phyloP scores from a whole-genome alignment of 2,113 vertebrate species.

The Myotis davidii region DNA sequence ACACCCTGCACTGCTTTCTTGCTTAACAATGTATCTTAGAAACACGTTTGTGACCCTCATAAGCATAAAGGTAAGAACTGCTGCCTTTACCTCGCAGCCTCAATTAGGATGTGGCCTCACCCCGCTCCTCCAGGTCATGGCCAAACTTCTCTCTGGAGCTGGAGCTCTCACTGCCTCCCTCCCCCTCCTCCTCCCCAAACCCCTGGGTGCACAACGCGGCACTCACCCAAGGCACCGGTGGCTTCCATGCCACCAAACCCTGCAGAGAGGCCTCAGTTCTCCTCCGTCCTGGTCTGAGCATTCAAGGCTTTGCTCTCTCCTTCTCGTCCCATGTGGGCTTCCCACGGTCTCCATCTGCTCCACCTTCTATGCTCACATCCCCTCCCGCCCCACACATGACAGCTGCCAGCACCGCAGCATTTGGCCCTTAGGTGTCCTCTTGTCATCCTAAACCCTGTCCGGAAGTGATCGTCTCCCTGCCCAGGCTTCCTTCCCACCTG shows the following conservation, averaged over 20 bases:
- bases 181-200: neutral
- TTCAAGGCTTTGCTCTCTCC: neutral
- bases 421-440: neutral
- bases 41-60: neutral
- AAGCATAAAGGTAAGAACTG: neutral
- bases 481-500: neutral
- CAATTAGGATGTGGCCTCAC: neutral
- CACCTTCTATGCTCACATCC: neutral
- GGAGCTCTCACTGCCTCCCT: neutral
- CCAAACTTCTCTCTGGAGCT: neutral
- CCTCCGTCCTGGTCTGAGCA: neutral
- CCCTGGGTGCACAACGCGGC: fast-evolving
- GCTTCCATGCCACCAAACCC: neutral
- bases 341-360: neutral
- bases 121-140: neutral
- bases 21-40: neutral
- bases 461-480: neutral
- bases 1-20: neutral
- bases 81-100: neutral
- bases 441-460: neutral
- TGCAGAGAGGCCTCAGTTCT: neutral
- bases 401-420: neutral
- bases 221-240: fast-evolving
- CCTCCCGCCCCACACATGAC: neutral
- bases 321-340: neutral